A percentile compares a stretch with the other conserved stretches of the same genome.
Evolutionary conservation across 2,113 vertebrate genomes (phyloP).

Genomic region (Arvicanthis niloticus): DNA sequence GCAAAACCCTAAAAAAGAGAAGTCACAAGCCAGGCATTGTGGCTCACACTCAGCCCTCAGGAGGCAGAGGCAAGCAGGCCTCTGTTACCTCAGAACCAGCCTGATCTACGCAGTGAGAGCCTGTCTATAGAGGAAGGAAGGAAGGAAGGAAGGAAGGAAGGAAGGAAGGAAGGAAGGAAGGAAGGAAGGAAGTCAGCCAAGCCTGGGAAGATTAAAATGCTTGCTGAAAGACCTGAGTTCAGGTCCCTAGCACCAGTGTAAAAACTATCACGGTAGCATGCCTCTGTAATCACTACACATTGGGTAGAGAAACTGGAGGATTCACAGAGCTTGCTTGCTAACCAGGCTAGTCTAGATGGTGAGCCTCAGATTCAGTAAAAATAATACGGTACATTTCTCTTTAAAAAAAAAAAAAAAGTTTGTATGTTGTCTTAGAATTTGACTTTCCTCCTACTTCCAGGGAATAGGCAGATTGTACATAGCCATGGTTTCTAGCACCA

Average conservation of each 20-base stretch:
- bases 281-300: neutral
- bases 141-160: rapidly evolving
- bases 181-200: rapidly evolving
- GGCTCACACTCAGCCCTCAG: neutral
- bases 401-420: neutral
- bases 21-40: too few relatives aligned
- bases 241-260: neutral
- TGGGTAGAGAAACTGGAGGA: neutral
- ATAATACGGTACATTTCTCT: neutral
- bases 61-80: neutral
- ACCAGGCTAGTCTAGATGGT: neutral
- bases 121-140: neutral
- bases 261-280: neutral
- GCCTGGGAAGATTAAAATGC: neutral
- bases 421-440: neutral
- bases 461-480: neutral
- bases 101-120: neutral
- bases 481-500: neutral
- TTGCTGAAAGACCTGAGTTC: neutral
- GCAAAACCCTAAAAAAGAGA: neutral
- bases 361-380: neutral
- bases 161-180: rapidly evolving
- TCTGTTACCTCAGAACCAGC: neutral
- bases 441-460: neutral
- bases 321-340: neutral